Evolutionary conservation across 2,888 invertebrate species (phyloP), one percentile per base, ranked within the genome.

Genomic region (Orthosia gothica): DNA sequence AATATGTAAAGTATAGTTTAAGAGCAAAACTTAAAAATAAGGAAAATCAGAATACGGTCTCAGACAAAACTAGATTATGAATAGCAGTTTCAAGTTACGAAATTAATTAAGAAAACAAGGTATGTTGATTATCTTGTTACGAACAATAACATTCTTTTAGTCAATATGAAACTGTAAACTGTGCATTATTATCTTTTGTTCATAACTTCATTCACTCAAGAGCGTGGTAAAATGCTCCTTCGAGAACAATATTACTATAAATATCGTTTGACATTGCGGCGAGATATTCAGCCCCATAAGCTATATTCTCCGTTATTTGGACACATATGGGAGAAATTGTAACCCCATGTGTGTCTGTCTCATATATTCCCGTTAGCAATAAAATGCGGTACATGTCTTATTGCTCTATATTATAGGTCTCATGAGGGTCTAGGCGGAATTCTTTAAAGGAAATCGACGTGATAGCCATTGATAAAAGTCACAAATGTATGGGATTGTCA

Each of bases 201-300:
- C 49, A 26, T 3, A 20, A 45, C 20, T 26, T 52, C 32, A 76
- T 45, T 52, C 57, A 26, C 58, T n/a, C 32, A 54, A 3, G 18
- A 70, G 79, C 83, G 79, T 82, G 79, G 79, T 55, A 82, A 63
- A 49, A 23, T 58, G 11, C 47, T 70, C 52, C 47, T 62, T 23
- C 3, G 45, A 57, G 49, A 79, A 79, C 71, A 65, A 82, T 71
- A 49, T 70, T 54, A 70, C 23, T 65, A 62, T 78, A 61, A 77
- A 77, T 70, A 55, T 82, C 5, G 15, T 64, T 55, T 63, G 82
- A 68, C 68, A 68, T 66, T 15, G 61, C n/a, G 15, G 61, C 77
- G 26, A 64, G 54, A 47, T 70, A 47, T 61, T 16, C 61, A 62
- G 61, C 71, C 13, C 40, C 70, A 65, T 62, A 70, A 18, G 52